Evolutionary conservation across 2,797 vertebrate species (phyloP).

Genomic region (Lepilemur ruficaudatus): DNA sequence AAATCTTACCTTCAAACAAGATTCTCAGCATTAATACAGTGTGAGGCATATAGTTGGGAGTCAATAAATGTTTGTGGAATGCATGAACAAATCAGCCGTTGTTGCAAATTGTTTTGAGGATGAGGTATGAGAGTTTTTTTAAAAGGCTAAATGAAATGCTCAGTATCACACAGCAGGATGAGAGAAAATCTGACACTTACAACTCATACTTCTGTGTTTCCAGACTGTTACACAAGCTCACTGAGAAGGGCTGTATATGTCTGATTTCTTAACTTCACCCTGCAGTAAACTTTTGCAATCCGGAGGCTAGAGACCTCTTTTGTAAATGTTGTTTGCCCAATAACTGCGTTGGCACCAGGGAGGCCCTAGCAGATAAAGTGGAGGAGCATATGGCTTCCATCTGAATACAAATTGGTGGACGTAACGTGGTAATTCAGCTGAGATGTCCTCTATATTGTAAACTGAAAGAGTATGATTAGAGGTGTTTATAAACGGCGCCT

Average conservation of each 20-base stretch:
- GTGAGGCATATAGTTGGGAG: neutral
- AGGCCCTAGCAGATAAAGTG: constrained; percentile 82
- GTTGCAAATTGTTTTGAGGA: constrained; percentile 43
- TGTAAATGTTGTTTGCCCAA: constrained; percentile 75
- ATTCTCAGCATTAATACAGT: neutral
- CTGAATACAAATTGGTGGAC: constrained; percentile 84
- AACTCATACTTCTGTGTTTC: constrained; percentile 43
- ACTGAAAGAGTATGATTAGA: constrained; percentile 83
- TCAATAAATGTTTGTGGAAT: constrained; percentile 54
- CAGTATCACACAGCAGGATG: neutral
- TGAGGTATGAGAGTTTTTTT: constrained; percentile 21
- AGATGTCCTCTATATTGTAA: constrained; percentile 83
- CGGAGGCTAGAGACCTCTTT: constrained; percentile 79
- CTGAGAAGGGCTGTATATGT: constrained; percentile 46
- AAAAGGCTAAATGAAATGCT: constrained; percentile 13
- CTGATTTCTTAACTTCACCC: constrained; percentile 75
- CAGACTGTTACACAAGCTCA: constrained; percentile 48
- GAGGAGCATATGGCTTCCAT: constrained; percentile 84
- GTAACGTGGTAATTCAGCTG: constrained; percentile 83
- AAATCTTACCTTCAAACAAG: constrained; percentile 29
- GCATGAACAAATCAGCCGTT: constrained; percentile 52
- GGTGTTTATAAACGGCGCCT: constrained; percentile 85
- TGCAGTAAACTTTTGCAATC: constrained; percentile 82
- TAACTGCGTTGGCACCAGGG: constrained; percentile 80
- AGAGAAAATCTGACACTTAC: neutral